Conservation (phyloP, 2,888 invertebrate species). For the Cataglyphis livida region DNA sequence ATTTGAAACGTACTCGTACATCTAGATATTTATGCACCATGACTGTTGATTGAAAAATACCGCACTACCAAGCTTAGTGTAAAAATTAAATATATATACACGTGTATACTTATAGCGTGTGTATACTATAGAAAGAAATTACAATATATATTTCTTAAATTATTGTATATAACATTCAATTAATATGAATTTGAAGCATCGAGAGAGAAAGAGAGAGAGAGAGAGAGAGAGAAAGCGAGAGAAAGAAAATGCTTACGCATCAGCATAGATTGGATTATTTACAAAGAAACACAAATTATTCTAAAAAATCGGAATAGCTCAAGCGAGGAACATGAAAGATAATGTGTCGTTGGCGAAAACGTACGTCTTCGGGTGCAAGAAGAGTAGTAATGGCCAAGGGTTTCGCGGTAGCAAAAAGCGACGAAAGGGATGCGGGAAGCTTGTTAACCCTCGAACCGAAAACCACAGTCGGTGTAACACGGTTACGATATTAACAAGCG, state of each 20-base stretch:
- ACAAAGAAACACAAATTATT: neutral
- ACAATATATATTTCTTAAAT: neutral
- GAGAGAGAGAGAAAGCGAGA: too few species aligned
- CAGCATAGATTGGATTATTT: slow-evolving; percentile 7
- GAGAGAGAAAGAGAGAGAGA: too few species aligned
- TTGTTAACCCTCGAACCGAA: slow-evolving; percentile 50
- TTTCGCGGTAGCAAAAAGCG: neutral
- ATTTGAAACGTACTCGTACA: neutral
- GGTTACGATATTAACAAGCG: slow-evolving; percentile 49
- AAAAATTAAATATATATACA: too few species aligned
- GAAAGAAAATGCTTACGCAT: neutral
- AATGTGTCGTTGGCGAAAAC: slow-evolving; percentile 19
- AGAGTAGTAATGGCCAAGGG: slow-evolving; percentile 34
- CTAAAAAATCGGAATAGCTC: neutral
- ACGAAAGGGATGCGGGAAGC: slow-evolving; percentile 12
- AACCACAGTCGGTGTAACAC: slow-evolving; percentile 30
- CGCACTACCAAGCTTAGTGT: too few species aligned
- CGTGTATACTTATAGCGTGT: too few species aligned
- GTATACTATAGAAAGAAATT: neutral
- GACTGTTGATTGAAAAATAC: too few species aligned
- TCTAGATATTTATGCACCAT: too few species aligned
- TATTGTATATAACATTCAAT: neutral
- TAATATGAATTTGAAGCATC: neutral
- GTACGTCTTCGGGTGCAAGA: slow-evolving; percentile 33
- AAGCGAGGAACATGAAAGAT: neutral